Evolutionary conservation across 2,888 invertebrate genomes (phyloP), one percentile per base, ranked within the genome.

Genomic region (Hydropsyche betteni): DNA sequence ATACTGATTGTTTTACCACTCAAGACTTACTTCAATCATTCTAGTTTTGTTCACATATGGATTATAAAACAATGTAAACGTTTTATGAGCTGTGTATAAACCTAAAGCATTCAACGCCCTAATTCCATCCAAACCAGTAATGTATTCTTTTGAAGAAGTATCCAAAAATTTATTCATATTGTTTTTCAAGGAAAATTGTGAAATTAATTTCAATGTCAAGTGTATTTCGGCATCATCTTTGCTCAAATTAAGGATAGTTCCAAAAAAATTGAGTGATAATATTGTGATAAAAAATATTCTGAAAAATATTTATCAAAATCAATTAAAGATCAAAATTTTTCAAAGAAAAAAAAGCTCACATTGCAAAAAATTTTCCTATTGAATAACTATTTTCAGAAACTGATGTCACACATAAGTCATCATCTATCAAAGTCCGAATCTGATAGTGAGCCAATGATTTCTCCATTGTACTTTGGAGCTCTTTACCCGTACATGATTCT

Each of bases 21-120:
- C 44, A 77, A 78, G 80, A 78, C 76, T 79, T 83, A 90, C 90
- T 84, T 86, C 86, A 68, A 88, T 85, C 82, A 86, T 88, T 75
- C 83, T 82, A 10, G 88, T 87, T 81, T 89, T 88, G 80, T 90
- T 90, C 16, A 89, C 84, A 79, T 86, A 90, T 0, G 90, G 89
- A 79, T 85, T 88, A 80, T 88, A 90, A 5, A 89, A 86, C 83
- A 89, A 85, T 0, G 90, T 89, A 86, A 90, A 87, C 0, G 88
- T 87, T 82, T 90, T 90, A 80, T 90, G 90, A 0, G 88, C 88
- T 69, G 89, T 80, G 3, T 90, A 81, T 74, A 90, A 81, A 0
- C 87, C 88, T 0, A 90, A 80, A 0, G 90, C 89, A 78, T 89
- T 89, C 38, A 90, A 80, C 2, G 87, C 87, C 80, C 90, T 83